Evolutionary conservation across 2,888 invertebrate genomes (phyloP).

Genomic region (Cancer borealis): DNA sequence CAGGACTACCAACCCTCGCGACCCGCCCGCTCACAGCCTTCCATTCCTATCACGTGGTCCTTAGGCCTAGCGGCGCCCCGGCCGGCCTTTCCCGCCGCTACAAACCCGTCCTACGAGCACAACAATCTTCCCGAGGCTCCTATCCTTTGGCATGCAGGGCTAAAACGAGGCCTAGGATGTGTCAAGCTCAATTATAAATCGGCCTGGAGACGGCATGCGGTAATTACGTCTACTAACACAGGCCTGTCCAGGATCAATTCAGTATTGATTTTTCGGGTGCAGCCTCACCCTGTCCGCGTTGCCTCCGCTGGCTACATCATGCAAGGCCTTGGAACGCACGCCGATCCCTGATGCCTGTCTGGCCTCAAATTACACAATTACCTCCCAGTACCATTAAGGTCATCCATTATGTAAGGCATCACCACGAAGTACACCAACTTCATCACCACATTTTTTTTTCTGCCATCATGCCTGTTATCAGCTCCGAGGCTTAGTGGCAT

Average conservation of each 20-base stretch:
- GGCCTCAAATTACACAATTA: not conserved
- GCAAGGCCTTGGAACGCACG: not conserved
- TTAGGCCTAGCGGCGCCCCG: conserved; percentile 59
- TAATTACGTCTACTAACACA: conserved; percentile 43
- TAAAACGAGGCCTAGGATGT: not conserved
- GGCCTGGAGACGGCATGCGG: conserved; percentile 22
- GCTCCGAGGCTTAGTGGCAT: not conserved
- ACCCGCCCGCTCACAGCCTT: conserved; percentile 36
- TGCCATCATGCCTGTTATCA: not conserved
- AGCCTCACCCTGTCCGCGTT: not conserved
- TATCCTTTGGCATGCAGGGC: not conserved
- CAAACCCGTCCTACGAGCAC: not conserved
- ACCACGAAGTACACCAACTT: not conserved
- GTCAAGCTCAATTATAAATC: not conserved
- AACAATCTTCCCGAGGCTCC: not conserved
- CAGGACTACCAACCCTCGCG: conserved; percentile 69
- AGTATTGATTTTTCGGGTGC: conserved; percentile 48
- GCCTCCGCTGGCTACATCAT: not conserved
- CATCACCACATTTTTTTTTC: not conserved
- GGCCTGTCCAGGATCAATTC: conserved; percentile 51
- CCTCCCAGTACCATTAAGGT: not conserved
- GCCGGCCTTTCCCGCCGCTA: conserved; percentile 36
- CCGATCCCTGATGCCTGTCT: not conserved
- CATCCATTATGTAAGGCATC: not conserved
- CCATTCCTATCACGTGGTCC: conserved; percentile 66